Percentiles rank a stretch among this genome's conserved stretches.
phyloP scores from a whole-genome alignment of 2,113 vertebrate genomes.

The Neogobius melanostomus region DNA sequence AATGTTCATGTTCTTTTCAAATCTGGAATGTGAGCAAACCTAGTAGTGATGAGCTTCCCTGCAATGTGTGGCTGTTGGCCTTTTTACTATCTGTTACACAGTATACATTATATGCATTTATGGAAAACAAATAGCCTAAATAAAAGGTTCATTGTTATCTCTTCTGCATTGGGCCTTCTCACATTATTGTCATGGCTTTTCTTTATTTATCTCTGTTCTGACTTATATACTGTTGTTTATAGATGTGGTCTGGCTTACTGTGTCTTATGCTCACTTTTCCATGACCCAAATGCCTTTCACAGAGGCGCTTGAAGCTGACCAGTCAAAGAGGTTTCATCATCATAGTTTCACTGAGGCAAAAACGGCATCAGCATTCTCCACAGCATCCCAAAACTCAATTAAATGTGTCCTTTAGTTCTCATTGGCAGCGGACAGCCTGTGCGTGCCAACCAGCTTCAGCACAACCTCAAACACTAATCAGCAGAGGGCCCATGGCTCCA shows the following conservation, averaged over 20 bases:
- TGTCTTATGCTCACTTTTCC: neutral
- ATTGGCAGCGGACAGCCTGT: slow-evolving; percentile 39
- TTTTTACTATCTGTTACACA: too few species aligned
- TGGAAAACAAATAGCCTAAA: too few species aligned
- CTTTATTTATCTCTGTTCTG: neutral
- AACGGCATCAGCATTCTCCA: slow-evolving; percentile 38
- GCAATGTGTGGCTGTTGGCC: too few species aligned
- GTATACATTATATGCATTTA: too few species aligned
- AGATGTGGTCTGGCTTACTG: neutral
- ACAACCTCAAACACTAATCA: slow-evolving; percentile 15
- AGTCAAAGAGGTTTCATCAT: slow-evolving; percentile 24
- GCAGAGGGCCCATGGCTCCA: neutral
- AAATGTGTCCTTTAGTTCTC: slow-evolving; percentile 55
- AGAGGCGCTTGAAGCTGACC: neutral
- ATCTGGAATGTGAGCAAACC: neutral
- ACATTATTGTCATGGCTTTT: too few species aligned
- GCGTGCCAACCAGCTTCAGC: slow-evolving; percentile 27
- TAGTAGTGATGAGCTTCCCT: too few species aligned
- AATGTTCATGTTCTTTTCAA: neutral
- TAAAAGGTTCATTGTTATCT: too few species aligned
- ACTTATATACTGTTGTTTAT: neutral
- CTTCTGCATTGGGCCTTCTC: too few species aligned
- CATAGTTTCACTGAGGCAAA: slow-evolving; percentile 8
- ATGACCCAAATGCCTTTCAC: slow-evolving; percentile 18
- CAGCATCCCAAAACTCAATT: slow-evolving; percentile 49